These are phyloP conservation scores for Cerceris ruficornis DNA, from an alignment of 2,888 invertebrate species.

Conservation along the genomic window DNA sequence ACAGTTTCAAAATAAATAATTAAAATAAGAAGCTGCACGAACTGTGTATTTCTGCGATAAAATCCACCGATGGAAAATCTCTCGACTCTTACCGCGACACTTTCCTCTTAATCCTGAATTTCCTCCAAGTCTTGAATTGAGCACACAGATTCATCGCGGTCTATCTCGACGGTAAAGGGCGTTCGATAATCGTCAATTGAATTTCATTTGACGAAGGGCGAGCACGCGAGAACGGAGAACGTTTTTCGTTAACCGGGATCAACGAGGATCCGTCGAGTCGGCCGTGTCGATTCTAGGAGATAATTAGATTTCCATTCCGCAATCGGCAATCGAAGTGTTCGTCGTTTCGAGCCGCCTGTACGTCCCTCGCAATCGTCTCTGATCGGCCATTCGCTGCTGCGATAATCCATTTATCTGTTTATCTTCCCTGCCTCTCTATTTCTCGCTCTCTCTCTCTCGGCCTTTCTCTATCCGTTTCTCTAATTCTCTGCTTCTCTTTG, in stretches of 20 bases:
- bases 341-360: neutral
- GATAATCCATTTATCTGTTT: constrained; percentile 52
- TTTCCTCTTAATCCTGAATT: too few relatives aligned
- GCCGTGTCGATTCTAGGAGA: neutral
- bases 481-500: neutral
- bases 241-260: too few relatives aligned
- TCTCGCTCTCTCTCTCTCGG: neutral
- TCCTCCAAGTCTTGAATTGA: too few relatives aligned
- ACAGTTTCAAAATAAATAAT: too few relatives aligned
- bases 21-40: too few relatives aligned
- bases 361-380: constrained; percentile 23
- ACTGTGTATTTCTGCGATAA: neutral
- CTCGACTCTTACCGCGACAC: neutral
- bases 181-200: too few relatives aligned
- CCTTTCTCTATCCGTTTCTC: neutral
- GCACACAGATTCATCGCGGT: too few relatives aligned
- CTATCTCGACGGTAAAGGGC: too few relatives aligned
- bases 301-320: neutral
- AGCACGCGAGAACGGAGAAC: too few relatives aligned
- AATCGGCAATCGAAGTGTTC: neutral
- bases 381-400: constrained; percentile 34
- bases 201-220: too few relatives aligned
- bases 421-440: constrained; percentile 32
- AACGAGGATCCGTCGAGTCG: neutral
- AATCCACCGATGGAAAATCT: neutral